Evolutionary conservation across 2,113 vertebrate species (phyloP), one percentile per base, ranked within the genome.

Genomic region (Corvus moneduloides): DNA sequence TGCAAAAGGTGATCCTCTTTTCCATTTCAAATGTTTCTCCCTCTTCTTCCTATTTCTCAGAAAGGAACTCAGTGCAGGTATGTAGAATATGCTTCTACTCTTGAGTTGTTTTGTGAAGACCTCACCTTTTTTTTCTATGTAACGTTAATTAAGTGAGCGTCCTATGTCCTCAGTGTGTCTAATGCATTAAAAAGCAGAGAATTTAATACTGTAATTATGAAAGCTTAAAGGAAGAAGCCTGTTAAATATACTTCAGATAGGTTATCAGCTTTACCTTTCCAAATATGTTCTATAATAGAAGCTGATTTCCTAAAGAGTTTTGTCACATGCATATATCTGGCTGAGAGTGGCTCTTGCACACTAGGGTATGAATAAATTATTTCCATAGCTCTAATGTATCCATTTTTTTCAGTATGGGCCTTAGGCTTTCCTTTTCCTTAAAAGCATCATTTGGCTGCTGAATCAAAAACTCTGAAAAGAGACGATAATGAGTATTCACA

Each of bases 261-360:
- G 66, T 91, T 95, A 93, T 84, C 81, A 72, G 48, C 71, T 94
- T 93, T 87, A 91, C 81, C 64, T 93, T 87, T 79, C 75, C 64
- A 83, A 90, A 52, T 72, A 48, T 3, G 15, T 78, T 88, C 56
- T 79, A 32, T 94, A 86, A 79, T 49, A 73, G 84, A 83, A 80
- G 54, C 69, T 86, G 67, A 72, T 80, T 96, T 96, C 68, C 82
- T 73, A 10, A 94, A 82, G 49, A 72, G 21, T 83, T 76, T 67
- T 90, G 56, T 84, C 20, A 0, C 30, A 37, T 0, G 0, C 39
- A 2, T 39, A 5, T 37, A 20, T 49, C 75, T 76, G 77, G 9
- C 68, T 66, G 62, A 94, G 74, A 86, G 48, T n/a, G 55, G 30
- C 71, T 90, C 33, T 68, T 87, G 41, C 49, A 67, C 39, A 52